Percentiles rank a stretch among this genome's conserved stretches.
phyloP scores from a whole-genome alignment of 1,140 invertebrate genomes.

The Coboldia fuscipes region DNA sequence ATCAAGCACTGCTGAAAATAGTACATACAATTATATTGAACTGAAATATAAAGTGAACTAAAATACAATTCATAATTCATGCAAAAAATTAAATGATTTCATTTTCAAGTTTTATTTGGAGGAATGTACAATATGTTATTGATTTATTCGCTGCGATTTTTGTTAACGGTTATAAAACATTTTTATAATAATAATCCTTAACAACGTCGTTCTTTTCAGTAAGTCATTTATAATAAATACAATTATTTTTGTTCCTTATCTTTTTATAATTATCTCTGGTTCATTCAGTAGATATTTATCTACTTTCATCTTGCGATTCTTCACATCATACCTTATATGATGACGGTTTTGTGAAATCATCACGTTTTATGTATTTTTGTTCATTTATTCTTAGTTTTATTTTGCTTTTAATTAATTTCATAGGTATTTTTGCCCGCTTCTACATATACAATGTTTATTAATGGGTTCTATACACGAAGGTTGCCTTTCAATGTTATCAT shows the following conservation, averaged over 20 bases:
- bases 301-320: neutral
- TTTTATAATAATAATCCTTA: constrained; percentile 4
- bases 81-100: too few relatives aligned
- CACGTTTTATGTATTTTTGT: neutral
- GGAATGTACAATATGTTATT: constrained; percentile 5
- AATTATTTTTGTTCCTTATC: neutral
- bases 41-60: too few relatives aligned
- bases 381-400: neutral
- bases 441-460: too few relatives aligned
- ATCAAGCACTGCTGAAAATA: too few relatives aligned
- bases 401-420: too few relatives aligned
- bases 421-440: too few relatives aligned
- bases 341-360: neutral
- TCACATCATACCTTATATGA: neutral
- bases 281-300: neutral
- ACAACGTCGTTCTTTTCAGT: constrained; percentile 3
- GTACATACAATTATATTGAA: too few relatives aligned
- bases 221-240: neutral
- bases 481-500: too few relatives aligned
- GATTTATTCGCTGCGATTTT: constrained; percentile 5
- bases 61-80: too few relatives aligned
- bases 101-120: constrained; percentile 4
- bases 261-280: neutral
- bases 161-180: constrained; percentile 5
- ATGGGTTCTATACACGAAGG: too few relatives aligned